Conservation (phyloP, 1,140 invertebrate species). For the Aethina tumida region DNA sequence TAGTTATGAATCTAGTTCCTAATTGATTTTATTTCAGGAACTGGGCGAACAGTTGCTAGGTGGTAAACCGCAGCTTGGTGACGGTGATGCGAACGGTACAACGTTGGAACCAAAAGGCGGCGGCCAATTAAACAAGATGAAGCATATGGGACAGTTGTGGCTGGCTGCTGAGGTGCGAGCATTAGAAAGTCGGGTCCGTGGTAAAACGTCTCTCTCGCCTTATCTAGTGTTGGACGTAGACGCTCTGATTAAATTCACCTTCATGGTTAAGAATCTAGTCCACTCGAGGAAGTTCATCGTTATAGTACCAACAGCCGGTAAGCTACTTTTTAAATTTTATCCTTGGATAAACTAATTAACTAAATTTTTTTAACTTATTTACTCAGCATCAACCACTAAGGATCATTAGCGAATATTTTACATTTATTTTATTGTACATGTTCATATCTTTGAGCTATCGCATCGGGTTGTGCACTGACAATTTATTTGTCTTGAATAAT, state of each 20-base stretch:
- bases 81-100: conserved; percentile 34
- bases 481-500: too few relatives aligned
- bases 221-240: conserved; percentile 67
- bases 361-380: too few relatives aligned
- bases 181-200: conserved; percentile 39
- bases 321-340: conserved; percentile 1
- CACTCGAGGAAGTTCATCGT: conserved; percentile 66
- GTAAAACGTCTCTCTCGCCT: conserved; percentile 48
- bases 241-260: conserved; percentile 58
- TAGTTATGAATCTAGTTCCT: too few relatives aligned
- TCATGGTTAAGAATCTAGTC: conserved; percentile 68
- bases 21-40: too few relatives aligned
- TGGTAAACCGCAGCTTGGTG: conserved; percentile 13
- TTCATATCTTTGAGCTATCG: too few relatives aligned
- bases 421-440: too few relatives aligned
- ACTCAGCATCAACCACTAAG: too few relatives aligned
- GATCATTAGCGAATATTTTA: too few relatives aligned
- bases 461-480: too few relatives aligned
- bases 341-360: too few relatives aligned
- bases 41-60: conserved; percentile 28
- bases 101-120: too few relatives aligned
- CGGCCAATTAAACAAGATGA: conserved; percentile 38
- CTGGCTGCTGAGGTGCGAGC: conserved; percentile 47
- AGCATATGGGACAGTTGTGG: conserved; percentile 45
- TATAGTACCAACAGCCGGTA: conserved; percentile 69